These are phyloP conservation scores for Onthophagus taurus DNA, from an alignment of 1,140 invertebrate species.

Conservation along the genomic window DNA sequence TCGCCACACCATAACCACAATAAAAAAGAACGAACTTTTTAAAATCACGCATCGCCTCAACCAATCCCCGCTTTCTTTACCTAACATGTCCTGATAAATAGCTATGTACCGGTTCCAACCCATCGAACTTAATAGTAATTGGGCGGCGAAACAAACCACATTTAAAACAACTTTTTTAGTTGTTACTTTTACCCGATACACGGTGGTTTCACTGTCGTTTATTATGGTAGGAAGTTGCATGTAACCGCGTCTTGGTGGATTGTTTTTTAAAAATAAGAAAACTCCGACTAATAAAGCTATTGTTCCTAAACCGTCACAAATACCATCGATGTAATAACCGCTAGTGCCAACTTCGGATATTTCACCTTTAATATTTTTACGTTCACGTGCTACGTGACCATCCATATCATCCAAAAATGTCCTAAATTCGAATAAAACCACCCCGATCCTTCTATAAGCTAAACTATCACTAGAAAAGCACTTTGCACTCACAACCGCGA, in stretches of 20 bases:
- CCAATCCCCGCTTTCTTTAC: conserved; percentile 43
- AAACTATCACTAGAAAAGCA: conserved; percentile 58
- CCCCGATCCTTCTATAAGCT: conserved; percentile 53
- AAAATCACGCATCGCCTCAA: conserved; percentile 47
- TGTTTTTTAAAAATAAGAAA: conserved; percentile 54
- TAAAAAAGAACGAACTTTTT: conserved; percentile 59
- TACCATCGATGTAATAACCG: conserved; percentile 64
- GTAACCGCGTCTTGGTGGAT: conserved; percentile 57
- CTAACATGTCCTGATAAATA: conserved; percentile 63
- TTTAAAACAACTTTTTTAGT: conserved; percentile 53
- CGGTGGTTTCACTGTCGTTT: conserved; percentile 44
- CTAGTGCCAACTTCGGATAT: conserved; percentile 58
- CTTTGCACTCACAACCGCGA: conserved; percentile 59
- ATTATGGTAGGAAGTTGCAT: conserved; percentile 44
- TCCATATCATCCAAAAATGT: conserved; percentile 72
- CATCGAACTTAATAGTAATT: conserved; percentile 59
- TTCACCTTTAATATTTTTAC: conserved; percentile 58
- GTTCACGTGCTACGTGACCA: conserved; percentile 63
- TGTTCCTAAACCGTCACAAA: conserved; percentile 64
- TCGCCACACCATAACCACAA: conserved; percentile 65
- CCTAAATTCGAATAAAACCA: conserved; percentile 63
- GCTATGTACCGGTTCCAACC: conserved; percentile 75
- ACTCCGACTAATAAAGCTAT: conserved; percentile 55
- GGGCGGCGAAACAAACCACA: conserved; percentile 54
- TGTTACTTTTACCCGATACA: conserved; percentile 54